Percentiles rank a stretch among this genome's conserved stretches.
Evolutionary conservation across 2,888 invertebrate species (phyloP).

Genomic region (Leptura quadrifasciata): DNA sequence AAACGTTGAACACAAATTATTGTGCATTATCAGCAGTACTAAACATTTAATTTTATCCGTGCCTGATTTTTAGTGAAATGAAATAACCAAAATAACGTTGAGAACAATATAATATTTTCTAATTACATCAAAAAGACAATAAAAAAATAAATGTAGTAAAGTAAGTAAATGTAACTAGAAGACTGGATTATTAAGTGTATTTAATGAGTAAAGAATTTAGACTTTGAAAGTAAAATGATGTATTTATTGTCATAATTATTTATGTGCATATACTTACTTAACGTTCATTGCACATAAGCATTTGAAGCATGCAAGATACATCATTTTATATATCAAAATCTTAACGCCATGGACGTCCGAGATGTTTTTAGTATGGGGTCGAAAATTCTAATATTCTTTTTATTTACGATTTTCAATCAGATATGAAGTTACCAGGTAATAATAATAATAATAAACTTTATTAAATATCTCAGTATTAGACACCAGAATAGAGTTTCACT

Average conservation of each 20-base stretch:
- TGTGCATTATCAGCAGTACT: conserved; percentile 19
- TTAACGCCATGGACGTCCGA: too few relatives aligned
- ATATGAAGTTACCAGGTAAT: too few relatives aligned
- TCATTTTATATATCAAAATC: not conserved
- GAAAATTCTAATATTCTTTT: too few relatives aligned
- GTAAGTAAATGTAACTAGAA: not conserved
- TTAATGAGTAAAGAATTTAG: not conserved
- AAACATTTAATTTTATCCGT: conserved; percentile 21
- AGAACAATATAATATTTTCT: not conserved
- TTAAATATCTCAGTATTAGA: too few relatives aligned
- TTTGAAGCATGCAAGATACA: not conserved
- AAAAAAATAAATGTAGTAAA: not conserved
- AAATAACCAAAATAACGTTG: not conserved
- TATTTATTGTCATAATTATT: not conserved
- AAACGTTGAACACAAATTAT: conserved; percentile 13
- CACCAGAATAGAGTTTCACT: too few relatives aligned
- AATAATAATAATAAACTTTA: too few relatives aligned
- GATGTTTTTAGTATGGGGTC: too few relatives aligned
- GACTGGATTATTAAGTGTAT: conserved; percentile 1
- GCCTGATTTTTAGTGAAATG: conserved; percentile 22
- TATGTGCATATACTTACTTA: not conserved
- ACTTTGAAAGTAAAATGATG: not conserved
- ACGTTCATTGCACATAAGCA: too few relatives aligned
- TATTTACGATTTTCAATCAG: too few relatives aligned
- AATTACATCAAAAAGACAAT: conserved; percentile 5